Conservation (phyloP, 1,140 invertebrate genomes). For the Sminthurides bifidus region DNA sequence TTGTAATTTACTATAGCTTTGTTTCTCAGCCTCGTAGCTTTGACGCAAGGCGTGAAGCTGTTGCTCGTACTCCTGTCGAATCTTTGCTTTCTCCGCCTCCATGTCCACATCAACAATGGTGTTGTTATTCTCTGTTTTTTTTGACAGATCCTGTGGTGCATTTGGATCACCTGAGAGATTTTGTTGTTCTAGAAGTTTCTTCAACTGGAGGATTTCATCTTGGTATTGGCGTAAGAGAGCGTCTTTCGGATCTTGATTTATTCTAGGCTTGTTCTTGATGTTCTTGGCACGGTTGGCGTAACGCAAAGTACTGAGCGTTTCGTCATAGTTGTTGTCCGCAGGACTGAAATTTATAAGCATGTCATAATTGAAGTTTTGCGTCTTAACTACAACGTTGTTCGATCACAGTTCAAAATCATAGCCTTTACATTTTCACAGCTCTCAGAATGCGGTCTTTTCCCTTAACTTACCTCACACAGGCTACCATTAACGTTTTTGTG, state of each 20-base stretch:
- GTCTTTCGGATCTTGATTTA: slow-evolving; percentile 92
- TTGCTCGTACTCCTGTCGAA: slow-evolving; percentile 37
- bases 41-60: slow-evolving; percentile 43
- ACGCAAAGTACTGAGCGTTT: slow-evolving; percentile 74
- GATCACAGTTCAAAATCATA: not conserved
- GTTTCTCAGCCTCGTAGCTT: slow-evolving; percentile 47
- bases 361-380: no score
- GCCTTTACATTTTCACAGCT: not conserved
- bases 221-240: slow-evolving; percentile 76
- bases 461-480: slow-evolving; percentile 49
- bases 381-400: no score
- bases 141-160: no score
- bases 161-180: not conserved
- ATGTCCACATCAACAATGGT: slow-evolving; percentile 29
- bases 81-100: slow-evolving; percentile 39
- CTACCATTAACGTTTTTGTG: slow-evolving; percentile 88
- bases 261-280: slow-evolving; percentile 80
- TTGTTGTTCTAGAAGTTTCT: slow-evolving; percentile 48
- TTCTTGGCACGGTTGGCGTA: slow-evolving; percentile 86
- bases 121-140: not conserved
- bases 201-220: slow-evolving; percentile 65
- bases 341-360: slow-evolving; percentile 45
- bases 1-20: slow-evolving; percentile 46
- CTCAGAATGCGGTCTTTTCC: not conserved
- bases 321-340: slow-evolving; percentile 77